Base-by-base conservation (phyloP, 2,888 invertebrate species). In the Eupithecia centaureata region DNA sequence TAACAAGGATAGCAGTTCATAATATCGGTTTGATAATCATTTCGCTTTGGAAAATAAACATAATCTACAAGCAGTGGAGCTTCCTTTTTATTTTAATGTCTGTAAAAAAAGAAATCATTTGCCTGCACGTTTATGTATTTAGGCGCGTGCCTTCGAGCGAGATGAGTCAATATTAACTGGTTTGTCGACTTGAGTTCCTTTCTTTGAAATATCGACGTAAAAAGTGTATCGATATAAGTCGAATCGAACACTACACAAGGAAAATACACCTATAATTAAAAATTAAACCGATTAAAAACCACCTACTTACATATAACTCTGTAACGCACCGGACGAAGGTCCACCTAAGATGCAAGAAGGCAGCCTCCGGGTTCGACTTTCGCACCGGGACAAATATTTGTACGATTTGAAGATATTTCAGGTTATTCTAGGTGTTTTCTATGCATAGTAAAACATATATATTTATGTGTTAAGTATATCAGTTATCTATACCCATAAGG, bases 141-240 rank as follows among this genome's bases (percentile, higher is more conserved):
- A 88, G 82, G 83, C 83, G 82, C 86, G 82, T 88, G 82, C 87
- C 86, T 81, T 77, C 73, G 57, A n/a, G 75, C 76, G 80, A 85
- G 86, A 87, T 86, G 85, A 87, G 88, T 90, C 86, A 91, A 91
- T 90, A 91, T 91, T 90, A 83, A 84, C 81, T 84, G 90, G 89
- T 89, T n/a, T 82, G 80, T 82, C 82, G 90, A 90, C 87, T 89
- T 76, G 76, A 80, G 81, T 85, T 84, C 83, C 82, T 83, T 82
- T 78, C 77, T 75, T 76, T 64, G 61, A 77, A 81, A 83, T 82
- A 80, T 78, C 73, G 73, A 73, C 77, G 75, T 77, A 77, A 77
- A 73, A 74, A 73, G 65, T 61, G 62, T 66, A 67, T 73, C 69
- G 62, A 71, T 73, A 68, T 61, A 58, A 73, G 65, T 69, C 15